Percentiles rank a stretch among this genome's conserved stretches.
Evolutionary conservation across 2,888 invertebrate genomes (phyloP).

Genomic region (Campoplex capitator): DNA sequence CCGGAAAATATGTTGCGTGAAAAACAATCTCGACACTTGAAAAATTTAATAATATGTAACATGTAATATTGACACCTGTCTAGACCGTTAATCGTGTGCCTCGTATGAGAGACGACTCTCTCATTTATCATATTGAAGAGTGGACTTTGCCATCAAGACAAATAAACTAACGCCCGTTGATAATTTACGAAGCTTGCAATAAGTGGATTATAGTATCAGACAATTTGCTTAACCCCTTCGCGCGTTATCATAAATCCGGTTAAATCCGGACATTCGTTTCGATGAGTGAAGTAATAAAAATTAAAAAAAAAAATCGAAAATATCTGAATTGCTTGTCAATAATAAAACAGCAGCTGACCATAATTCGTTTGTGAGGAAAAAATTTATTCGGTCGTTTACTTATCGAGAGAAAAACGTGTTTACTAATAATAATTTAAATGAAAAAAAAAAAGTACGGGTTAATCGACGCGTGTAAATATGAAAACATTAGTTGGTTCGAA

Average conservation of each 20-base stretch:
- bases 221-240: not conserved
- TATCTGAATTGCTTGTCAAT: not conserved
- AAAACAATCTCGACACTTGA: not conserved
- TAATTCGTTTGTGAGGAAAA: not conserved
- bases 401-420: not conserved
- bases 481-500: slow-evolving; percentile 9
- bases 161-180: slow-evolving; percentile 1
- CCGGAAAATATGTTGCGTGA: not conserved
- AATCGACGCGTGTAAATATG: not conserved
- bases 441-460: not conserved
- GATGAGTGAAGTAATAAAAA: not conserved
- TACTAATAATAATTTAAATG: not conserved
- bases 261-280: not conserved
- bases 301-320: not conserved
- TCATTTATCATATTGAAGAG: not conserved
- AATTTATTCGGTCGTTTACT: not conserved
- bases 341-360: not conserved
- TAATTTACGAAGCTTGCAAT: slow-evolving; percentile 17
- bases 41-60: not conserved
- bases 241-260: slow-evolving; percentile 2
- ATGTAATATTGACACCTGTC: slow-evolving; percentile 23
- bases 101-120: not conserved
- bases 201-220: slow-evolving; percentile 49
- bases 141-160: slow-evolving; percentile 8
- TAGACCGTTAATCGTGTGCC: slow-evolving; percentile 5